Evolutionary conservation across 2,888 invertebrate genomes (phyloP), one percentile per base, ranked within the genome.

Genomic region (Andrena praecox): DNA sequence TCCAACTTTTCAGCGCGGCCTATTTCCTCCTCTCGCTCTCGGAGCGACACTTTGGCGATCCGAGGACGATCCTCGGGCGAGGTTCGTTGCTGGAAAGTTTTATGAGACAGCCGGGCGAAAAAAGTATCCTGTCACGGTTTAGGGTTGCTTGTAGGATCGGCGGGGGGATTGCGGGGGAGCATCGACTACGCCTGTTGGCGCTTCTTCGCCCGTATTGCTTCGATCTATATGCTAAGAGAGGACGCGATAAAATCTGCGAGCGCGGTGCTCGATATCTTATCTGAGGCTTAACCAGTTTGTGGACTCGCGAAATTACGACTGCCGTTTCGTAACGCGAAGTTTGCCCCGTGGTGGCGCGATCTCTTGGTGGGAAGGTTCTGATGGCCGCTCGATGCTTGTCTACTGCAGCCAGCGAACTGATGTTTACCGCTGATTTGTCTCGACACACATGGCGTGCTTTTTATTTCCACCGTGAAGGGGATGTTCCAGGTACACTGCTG

Each of bases 221-320:
- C 88, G 85, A 90, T 90, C 87, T 90, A 88, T 87, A 89, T 89
- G 90, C 89, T 89, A 90, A 90, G 77, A 85, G 85, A 85, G 69
- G 68, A 70, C 76, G 52, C 50, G 83, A 82, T 84, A 74, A 82
- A 78, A 84, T 83, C 74, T 71, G 27, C 31, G 27, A 50, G 35
- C 33, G n/a, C 16, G 69, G 50, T 66, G 35, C 29, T 59, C 67
- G 67, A 77, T 82, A 82, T 82, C 82, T 82, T 83, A 83, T 82
- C 82, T 62, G 54, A 29, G 77, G 50, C 66, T 71, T 82, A 82
- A 77, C 77, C 82, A 73, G 73, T 64, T 77, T 73, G 73, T 56
- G 24, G 64, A 69, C 82, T 69, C 64, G 31, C 56, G 24, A 70
- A 48, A 54, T 66, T 63, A 68, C 52, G 59, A 54, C 80, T 60